Percentiles rank a stretch among this genome's conserved stretches.
Evolutionary conservation across 2,888 invertebrate species (phyloP).

Genomic region (Chrysotoxum bicinctum): DNA sequence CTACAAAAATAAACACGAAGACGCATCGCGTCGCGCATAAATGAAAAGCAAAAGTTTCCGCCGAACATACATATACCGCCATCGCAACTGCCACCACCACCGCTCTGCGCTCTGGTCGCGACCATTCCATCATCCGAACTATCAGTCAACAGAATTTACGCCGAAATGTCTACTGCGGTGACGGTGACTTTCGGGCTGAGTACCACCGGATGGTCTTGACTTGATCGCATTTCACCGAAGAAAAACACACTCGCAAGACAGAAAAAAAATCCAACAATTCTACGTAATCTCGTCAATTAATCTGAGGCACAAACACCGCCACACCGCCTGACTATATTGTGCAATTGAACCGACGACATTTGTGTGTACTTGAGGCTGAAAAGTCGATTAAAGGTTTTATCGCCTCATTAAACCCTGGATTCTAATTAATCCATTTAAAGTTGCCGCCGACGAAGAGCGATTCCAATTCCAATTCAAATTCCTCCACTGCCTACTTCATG

Average conservation of each 20-base stretch:
- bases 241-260: neutral
- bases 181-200: neutral
- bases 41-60: conserved; percentile 67
- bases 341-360: conserved; percentile 26
- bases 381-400: conserved; percentile 62
- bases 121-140: conserved; percentile 23
- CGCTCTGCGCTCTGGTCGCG: neutral
- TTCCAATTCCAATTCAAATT: neutral
- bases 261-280: conserved; percentile 33
- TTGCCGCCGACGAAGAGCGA: neutral
- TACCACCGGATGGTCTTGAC: conserved; percentile 16
- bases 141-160: conserved; percentile 64
- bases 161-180: conserved; percentile 65
- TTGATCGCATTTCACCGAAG: conserved; percentile 26
- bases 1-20: conserved; percentile 31
- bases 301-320: conserved; percentile 29
- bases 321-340: neutral
- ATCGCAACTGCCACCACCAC: too few species aligned
- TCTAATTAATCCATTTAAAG: conserved; percentile 62
- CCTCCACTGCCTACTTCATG: neutral
- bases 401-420: conserved; percentile 55
- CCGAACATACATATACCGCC: conserved; percentile 14
- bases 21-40: conserved; percentile 37
- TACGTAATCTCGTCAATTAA: conserved; percentile 61
- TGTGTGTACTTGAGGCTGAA: conserved; percentile 29